Evolutionary conservation across 2,797 vertebrate genomes (phyloP).

Genomic region (Danio jaintianensis): DNA sequence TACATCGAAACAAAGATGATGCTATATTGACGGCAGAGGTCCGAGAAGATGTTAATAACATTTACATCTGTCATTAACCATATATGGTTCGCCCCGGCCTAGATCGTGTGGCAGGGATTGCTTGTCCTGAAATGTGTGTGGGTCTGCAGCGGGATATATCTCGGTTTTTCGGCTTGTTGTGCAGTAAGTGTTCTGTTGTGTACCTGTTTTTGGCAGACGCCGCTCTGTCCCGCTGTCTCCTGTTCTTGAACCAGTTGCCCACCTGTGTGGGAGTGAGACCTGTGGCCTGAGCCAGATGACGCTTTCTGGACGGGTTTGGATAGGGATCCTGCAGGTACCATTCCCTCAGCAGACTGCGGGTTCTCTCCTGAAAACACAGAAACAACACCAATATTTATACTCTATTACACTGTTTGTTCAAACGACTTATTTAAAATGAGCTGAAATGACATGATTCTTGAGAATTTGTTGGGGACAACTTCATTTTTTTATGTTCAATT

Average conservation of each 20-base stretch:
- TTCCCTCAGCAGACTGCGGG: slow-evolving; percentile 82
- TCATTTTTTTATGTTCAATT: too few relatives aligned
- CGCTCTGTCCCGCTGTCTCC: slow-evolving; percentile 82
- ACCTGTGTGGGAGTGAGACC: slow-evolving; percentile 85
- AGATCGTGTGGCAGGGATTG: too few relatives aligned
- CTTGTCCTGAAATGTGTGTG: too few relatives aligned
- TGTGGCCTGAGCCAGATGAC: slow-evolving; percentile 83
- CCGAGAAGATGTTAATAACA: too few relatives aligned
- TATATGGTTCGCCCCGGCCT: too few relatives aligned
- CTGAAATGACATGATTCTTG: too few relatives aligned
- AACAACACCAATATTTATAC: neutral
- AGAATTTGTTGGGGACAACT: too few relatives aligned
- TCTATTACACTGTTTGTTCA: too few relatives aligned
- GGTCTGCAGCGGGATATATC: neutral
- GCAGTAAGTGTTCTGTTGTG: slow-evolving; percentile 1
- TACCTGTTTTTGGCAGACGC: slow-evolving; percentile 84
- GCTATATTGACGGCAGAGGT: too few relatives aligned
- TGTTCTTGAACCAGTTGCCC: slow-evolving; percentile 88
- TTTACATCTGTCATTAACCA: too few relatives aligned
- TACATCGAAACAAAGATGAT: too few relatives aligned
- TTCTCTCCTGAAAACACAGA: slow-evolving; percentile 75
- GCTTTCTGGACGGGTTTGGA: slow-evolving; percentile 84
- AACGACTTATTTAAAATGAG: too few relatives aligned
- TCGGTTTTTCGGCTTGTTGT: neutral
- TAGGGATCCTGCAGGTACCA: slow-evolving; percentile 87